Evolutionary conservation across 2,888 invertebrate species (phyloP).

Genomic region (Caenorhabditis imperialis): DNA sequence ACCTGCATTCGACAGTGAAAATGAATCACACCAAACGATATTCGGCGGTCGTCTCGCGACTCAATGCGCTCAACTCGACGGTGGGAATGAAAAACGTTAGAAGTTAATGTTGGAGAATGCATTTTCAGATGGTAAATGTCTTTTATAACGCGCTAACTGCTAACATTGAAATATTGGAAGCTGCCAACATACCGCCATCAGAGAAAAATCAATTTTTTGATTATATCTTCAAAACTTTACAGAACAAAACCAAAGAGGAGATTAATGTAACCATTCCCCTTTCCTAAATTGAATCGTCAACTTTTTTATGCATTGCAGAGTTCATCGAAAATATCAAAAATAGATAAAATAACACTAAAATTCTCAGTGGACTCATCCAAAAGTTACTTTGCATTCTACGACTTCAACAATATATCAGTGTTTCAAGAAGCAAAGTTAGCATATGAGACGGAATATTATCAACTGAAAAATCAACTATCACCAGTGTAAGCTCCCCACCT

Average conservation of each 20-base stretch:
- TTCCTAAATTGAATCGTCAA: background rate
- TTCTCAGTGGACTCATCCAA: conserved; percentile 13
- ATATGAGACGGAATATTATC: conserved; percentile 39
- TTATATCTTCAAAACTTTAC: conserved; percentile 23
- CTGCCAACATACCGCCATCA: conserved; percentile 5
- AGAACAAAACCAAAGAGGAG: conserved; percentile 23
- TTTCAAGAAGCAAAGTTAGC: conserved; percentile 13
- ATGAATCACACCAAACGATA: conserved; percentile 31
- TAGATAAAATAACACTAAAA: background rate
- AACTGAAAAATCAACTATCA: conserved; percentile 8
- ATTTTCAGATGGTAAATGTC: conserved; percentile 25
- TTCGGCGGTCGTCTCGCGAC: conserved; percentile 14
- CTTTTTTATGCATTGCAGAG: conserved; percentile 4
- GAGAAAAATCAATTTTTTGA: conserved; percentile 32
- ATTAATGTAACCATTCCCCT: conserved; percentile 2
- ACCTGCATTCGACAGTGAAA: conserved; percentile 18
- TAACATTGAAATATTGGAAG: conserved; percentile 37
- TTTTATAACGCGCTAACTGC: conserved; percentile 46
- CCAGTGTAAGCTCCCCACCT: conserved; percentile 15
- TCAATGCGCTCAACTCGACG: conserved; percentile 19
- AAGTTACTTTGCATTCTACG: conserved; percentile 45
- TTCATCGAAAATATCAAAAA: background rate
- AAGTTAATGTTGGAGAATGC: background rate
- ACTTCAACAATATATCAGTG: conserved; percentile 35
- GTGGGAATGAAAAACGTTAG: conserved; percentile 2